Evolutionary conservation across 2,797 vertebrate species (phyloP), one percentile per base, ranked within the genome.

Genomic region (Scarus forsteni): DNA sequence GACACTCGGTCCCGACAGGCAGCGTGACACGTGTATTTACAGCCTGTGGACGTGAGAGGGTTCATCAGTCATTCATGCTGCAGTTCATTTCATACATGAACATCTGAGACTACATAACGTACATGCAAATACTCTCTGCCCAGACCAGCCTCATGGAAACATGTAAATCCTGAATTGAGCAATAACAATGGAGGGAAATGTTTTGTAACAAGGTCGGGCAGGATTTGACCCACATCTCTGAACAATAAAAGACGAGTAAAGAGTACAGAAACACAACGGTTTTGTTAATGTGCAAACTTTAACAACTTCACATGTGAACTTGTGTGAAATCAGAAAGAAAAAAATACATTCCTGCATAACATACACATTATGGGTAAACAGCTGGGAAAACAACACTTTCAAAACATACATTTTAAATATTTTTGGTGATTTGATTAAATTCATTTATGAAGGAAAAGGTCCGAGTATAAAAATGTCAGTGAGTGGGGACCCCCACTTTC

Each of bases 11-110:
- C 80, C 62, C 84, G 79, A 82, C 92, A 93, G 0, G 77, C 67
- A 3, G 88, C 18, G 72, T 93, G 92, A 73, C 92, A 93, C 0
- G 86, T 0, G 19, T 92, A 93, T 40, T 90, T 93, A 78, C 92
- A 93, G 11, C 88, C 92, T 93, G 85, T 61, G 59, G 44, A 66
- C 10, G 4, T 27, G 27, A 53, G 27, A 81, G 3, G 7, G 10
- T 56, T 42, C 36, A 10, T 10, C 5, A n/a, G 9, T 51, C 49
- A 7, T 7, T 34, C 19, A 27, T 27, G 50, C 1, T 13, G n/a
- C 51, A 51, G 50, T 16, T 40, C n/a, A 39, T 7, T 38, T 6
- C 14, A 35, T 10, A 62, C 3, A 35, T 0, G 10, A 2, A 35
- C 10, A 16, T 16, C 3, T 0, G n/a, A 16, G 12, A 2, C 13